Conservation (phyloP, 2,113 vertebrate species). For the Pangasianodon hypophthalmus region DNA sequence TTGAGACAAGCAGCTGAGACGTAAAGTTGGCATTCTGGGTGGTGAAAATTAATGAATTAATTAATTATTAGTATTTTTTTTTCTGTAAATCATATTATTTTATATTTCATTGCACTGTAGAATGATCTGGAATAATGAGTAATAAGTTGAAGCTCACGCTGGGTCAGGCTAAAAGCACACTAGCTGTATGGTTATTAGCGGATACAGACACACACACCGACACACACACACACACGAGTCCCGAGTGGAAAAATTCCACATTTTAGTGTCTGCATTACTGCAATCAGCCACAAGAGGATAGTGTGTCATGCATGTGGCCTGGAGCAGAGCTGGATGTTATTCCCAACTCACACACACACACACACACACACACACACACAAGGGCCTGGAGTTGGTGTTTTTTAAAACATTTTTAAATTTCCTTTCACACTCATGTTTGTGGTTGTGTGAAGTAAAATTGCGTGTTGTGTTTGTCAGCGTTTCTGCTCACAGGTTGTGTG, state of each 20-base stretch:
- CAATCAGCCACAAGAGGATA: slow-evolving; percentile 66
- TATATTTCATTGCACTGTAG: too few relatives aligned
- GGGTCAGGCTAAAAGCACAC: neutral
- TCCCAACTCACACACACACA: neutral
- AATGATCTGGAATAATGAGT: neutral
- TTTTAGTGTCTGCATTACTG: slow-evolving; percentile 51
- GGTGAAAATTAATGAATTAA: neutral
- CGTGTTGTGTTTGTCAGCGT: neutral
- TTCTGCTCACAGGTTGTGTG: neutral
- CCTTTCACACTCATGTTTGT: neutral
- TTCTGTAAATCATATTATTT: too few relatives aligned
- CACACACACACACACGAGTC: neutral
- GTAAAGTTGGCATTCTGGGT: neutral
- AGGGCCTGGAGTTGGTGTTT: neutral
- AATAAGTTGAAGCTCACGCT: neutral
- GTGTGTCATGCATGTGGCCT: slow-evolving; percentile 32
- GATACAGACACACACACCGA: neutral
- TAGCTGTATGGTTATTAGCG: neutral
- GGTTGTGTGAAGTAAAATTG: neutral
- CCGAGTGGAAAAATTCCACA: neutral
- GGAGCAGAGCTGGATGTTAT: neutral
- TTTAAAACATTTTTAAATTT: neutral
- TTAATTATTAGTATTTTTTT: too few relatives aligned
- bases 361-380: neutral
- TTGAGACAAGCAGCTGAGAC: neutral